These are phyloP conservation scores for Sandelia bainsii DNA, from an alignment of 2,797 vertebrate genomes.

Conservation along the genomic window DNA sequence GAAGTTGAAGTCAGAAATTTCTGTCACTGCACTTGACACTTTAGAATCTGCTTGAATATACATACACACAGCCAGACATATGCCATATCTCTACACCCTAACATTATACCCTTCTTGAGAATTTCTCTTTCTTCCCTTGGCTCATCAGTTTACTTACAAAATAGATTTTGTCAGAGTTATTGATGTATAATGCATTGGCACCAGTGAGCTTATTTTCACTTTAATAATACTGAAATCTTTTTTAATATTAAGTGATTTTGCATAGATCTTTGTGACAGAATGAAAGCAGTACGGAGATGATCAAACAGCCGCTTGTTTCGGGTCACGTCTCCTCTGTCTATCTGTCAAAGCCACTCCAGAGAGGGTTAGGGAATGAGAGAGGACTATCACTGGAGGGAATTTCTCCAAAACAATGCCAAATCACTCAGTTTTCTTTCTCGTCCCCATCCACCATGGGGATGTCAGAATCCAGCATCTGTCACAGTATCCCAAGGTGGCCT, in stretches of 20 bases:
- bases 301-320: slow-evolving; percentile 84
- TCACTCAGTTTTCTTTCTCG: slow-evolving; percentile 71
- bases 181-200: slow-evolving; percentile 84
- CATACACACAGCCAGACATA: slow-evolving; percentile 18
- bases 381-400: slow-evolving; percentile 73
- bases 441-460: slow-evolving; percentile 61
- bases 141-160: slow-evolving; percentile 83
- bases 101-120: slow-evolving; percentile 57
- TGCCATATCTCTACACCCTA: slow-evolving; percentile 52
- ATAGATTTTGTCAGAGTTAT: slow-evolving; percentile 82
- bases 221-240: slow-evolving; percentile 81
- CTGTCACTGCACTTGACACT: slow-evolving; percentile 41
- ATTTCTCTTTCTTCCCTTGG: slow-evolving; percentile 76
- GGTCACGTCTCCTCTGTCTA: slow-evolving; percentile 81
- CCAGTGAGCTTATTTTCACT: slow-evolving; percentile 77
- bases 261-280: slow-evolving; percentile 83
- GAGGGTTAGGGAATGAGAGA: slow-evolving; percentile 73
- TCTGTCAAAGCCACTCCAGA: slow-evolving; percentile 79
- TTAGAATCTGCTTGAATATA: slow-evolving; percentile 31
- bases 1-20: slow-evolving; percentile 41
- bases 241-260: slow-evolving; percentile 82
- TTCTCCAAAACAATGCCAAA: slow-evolving; percentile 77
- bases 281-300: slow-evolving; percentile 82
- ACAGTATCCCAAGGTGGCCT: slow-evolving; percentile 76
- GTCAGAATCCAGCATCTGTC: slow-evolving; percentile 78